Base-by-base conservation (phyloP, 2,113 vertebrate genomes). In the Rhombomys opimus region DNA sequence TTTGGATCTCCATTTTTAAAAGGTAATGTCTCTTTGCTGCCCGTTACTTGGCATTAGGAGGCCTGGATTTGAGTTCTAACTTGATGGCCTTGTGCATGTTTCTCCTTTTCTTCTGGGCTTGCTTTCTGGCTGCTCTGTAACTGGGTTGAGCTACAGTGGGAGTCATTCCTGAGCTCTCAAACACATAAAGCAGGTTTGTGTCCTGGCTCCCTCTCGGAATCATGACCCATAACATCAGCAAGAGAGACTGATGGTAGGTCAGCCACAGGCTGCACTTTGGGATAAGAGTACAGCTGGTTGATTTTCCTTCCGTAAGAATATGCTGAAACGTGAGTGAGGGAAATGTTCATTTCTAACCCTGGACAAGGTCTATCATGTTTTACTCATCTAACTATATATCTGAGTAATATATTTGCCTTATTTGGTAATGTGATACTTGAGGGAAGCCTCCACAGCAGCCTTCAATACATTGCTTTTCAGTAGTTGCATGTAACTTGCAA, bases 141-240 rank as follows among this genome's bases (percentile, higher is more conserved):
- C 1, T 15, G 30, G 0, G 22, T 11, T 92, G 20, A 65, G 2
- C 7, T 27, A 13, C 7, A 35, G 5, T 20, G 4, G 41, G 0
- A 30, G 7, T 5, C 12, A 84, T 22, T 27, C 22, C 11, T 27
- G 10, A 0, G 4, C 9, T 67, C 76, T 68, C 22, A 23, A 0
- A 11, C 22, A 3, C 13, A 10, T 7, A 18, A 3, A 63, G 14
- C 35, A 30, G 1, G 12, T 20, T 9, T 12, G 3, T 41, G 22
- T 30, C 23, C 8, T 5, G 22, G 20, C 46, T 57, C 10, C 57
- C 27, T 3, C 7, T 52, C 27, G 88, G 50, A n/a, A 23, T 30
- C 52, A 2, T 20, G 11, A 17, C 4, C 20, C 32, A 12, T 8
- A 35, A 8, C 4, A 4, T 35, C n/a, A 25, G 5, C n/a, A 73